Conservation (phyloP, 2,113 vertebrate genomes). For the Nesogale talazaci region DNA sequence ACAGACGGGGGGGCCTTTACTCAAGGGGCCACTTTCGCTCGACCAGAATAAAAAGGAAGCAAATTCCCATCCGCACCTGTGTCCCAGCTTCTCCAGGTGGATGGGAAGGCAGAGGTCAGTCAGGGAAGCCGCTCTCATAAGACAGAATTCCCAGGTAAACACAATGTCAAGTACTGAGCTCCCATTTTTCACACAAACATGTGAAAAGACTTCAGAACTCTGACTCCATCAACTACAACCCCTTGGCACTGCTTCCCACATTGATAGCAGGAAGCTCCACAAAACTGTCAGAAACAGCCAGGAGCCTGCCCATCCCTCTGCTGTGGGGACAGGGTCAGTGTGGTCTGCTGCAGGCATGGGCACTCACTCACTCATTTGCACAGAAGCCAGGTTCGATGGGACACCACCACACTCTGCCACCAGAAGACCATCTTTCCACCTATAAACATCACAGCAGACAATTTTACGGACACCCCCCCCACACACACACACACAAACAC, state of each 20-base stretch:
- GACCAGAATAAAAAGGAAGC: background rate
- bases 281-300: too few relatives aligned
- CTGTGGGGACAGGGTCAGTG: background rate
- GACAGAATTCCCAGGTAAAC: background rate
- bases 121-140: background rate
- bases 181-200: background rate
- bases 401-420: background rate
- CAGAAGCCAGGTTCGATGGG: background rate
- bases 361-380: background rate
- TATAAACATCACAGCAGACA: background rate
- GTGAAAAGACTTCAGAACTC: background rate
- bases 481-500: too few relatives aligned
- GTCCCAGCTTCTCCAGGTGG: background rate
- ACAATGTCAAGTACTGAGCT: background rate
- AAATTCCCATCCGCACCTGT: background rate
- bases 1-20: background rate
- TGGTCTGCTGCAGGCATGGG: background rate
- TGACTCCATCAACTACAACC: background rate
- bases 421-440: background rate
- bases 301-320: too few relatives aligned
- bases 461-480: too few relatives aligned
- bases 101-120: background rate
- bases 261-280: too few relatives aligned
- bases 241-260: too few relatives aligned
- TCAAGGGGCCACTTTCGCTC: too few relatives aligned